Conservation (phyloP, 2,797 vertebrate species). For the Melanotaenia parkinsoni region DNA sequence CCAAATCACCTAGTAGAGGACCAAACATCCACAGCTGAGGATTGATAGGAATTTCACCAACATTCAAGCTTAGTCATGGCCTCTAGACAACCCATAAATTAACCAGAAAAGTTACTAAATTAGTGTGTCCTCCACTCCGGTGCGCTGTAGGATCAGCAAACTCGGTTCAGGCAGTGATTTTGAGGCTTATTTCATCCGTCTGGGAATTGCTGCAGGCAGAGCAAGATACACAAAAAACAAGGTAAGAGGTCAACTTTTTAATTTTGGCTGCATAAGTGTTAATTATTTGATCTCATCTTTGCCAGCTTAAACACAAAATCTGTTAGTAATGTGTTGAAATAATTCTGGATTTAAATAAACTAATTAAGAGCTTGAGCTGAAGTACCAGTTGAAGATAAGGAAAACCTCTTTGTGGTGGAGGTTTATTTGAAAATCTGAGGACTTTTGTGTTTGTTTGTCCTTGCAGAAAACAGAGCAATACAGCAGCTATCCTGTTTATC, state of each 20-base stretch:
- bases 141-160: constrained; percentile 89
- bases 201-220: constrained; percentile 93
- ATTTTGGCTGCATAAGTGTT: background rate
- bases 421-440: no score
- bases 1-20: background rate
- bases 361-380: background rate
- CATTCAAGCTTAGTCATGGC: background rate
- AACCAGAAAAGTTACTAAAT: background rate
- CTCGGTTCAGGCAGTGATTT: constrained; percentile 97
- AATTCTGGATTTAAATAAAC: background rate
- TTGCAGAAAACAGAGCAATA: constrained; percentile 86
- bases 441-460: constrained; percentile 19
- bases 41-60: background rate
- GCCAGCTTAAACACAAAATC: no score
- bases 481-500: constrained; percentile 94
- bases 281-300: background rate
- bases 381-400: background rate
- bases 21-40: background rate
- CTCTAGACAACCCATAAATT: no score
- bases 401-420: background rate
- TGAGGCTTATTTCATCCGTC: constrained; percentile 95
- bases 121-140: background rate
- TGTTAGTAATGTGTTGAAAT: background rate
- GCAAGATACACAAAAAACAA: constrained; percentile 94
- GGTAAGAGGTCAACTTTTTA: constrained; percentile 27